Conservation (phyloP, 2,888 invertebrate species). For the Graphium colonna region DNA sequence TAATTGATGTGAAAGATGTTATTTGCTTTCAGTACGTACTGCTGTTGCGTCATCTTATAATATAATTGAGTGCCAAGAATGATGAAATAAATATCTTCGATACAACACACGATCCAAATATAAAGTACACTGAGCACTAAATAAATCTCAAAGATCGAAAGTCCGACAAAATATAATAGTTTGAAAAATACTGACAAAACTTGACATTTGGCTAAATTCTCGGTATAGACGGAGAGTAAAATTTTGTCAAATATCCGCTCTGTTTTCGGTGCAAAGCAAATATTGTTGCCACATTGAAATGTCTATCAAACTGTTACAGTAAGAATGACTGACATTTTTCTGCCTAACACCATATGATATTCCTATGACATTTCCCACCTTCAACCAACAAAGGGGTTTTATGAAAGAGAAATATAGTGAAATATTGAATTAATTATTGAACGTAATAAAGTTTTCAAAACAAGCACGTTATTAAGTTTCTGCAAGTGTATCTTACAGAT, state of each 20-base stretch:
- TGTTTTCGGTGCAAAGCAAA: constrained; percentile 1
- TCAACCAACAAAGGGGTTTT: neutral
- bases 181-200: neutral
- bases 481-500: constrained; percentile 51
- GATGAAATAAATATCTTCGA: constrained; percentile 5
- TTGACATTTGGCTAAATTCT: neutral
- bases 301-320: constrained; percentile 14
- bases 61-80: constrained; percentile 13
- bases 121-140: neutral
- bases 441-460: constrained; percentile 30
- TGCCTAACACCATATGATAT: constrained; percentile 12
- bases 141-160: neutral
- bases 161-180: neutral
- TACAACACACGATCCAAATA: constrained; percentile 4
- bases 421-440: constrained; percentile 30
- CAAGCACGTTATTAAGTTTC: constrained; percentile 28
- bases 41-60: neutral
- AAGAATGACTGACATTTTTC: constrained; percentile 14
- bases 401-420: neutral
- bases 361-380: neutral
- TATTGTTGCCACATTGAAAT: constrained; percentile 15
- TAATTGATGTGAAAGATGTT: neutral
- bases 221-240: constrained; percentile 4
- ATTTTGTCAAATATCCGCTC: constrained; percentile 7
- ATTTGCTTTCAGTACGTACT: neutral